phyloP scores from a whole-genome alignment of 2,888 invertebrate genomes.

The Lingula anatina region DNA sequence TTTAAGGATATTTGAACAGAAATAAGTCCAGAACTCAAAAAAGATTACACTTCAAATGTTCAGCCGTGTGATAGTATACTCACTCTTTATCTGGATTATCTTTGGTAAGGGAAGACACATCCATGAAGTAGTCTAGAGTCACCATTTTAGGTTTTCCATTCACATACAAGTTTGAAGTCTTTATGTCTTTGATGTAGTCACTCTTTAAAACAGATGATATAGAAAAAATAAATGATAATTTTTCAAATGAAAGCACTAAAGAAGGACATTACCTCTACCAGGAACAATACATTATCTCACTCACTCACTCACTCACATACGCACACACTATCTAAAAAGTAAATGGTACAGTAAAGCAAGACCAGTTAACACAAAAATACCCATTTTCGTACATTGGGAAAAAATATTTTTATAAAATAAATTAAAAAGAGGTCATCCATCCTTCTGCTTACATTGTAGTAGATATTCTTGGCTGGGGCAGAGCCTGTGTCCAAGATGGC shows the following conservation, averaged over 20 bases:
- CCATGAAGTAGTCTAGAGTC: constrained; percentile 76
- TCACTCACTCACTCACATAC: background rate
- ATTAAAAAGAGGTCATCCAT: too few relatives aligned
- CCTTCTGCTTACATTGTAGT: constrained; percentile 65
- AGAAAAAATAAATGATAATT: background rate
- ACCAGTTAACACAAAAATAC: too few relatives aligned
- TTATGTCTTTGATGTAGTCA: constrained; percentile 74
- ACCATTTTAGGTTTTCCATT: constrained; percentile 72
- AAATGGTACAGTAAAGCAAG: too few relatives aligned
- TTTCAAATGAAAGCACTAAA: background rate
- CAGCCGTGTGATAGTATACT: too few relatives aligned
- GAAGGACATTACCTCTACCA: background rate
- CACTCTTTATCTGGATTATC: too few relatives aligned
- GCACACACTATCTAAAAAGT: background rate
- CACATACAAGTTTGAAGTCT: constrained; percentile 77
- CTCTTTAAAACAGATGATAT: constrained; percentile 58
- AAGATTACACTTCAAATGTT: too few relatives aligned
- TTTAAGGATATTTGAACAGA: too few relatives aligned
- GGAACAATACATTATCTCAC: background rate
- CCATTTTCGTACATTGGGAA: too few relatives aligned
- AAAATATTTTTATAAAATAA: too few relatives aligned
- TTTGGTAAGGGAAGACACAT: constrained; percentile 52
- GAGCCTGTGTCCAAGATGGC: constrained; percentile 70
- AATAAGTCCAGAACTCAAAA: too few relatives aligned
- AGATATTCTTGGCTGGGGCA: constrained; percentile 78